Evolutionary conservation across 2,797 vertebrate species (phyloP), one percentile per base, ranked within the genome.

Genomic region (Dendrocincla tyrannina): DNA sequence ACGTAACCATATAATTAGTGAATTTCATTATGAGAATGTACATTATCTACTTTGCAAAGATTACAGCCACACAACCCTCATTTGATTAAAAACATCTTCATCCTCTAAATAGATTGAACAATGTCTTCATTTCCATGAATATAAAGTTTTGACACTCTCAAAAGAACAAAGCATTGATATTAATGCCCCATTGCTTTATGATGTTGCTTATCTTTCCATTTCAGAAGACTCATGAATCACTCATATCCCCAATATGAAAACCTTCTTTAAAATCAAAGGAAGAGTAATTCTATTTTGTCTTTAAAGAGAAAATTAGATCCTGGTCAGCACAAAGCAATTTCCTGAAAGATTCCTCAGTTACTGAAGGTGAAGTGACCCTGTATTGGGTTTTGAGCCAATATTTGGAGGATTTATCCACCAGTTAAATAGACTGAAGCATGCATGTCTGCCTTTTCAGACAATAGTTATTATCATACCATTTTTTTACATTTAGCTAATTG

Each of bases 11-110:
- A 72, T 37, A 73, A 46, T 49, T n/a, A 41, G 3, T 33, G 2
- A n/a, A 33, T 67, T 74, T 67, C 10, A 37, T 72, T 78, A 7
- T 72, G 41, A 60, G 37, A 91, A 72, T 33, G 8, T 42, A 64
- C 4, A 20, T n/a, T 33, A 15, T 24, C 24, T 63, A 10, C 5
- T 81, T 70, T 72, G 25, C 24, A 72, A 84, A 75, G 6, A 44
- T 39, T 49, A 24, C 23, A 58, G 28, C 18, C 37, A 25, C 10
- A 7, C 2, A 0, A 4, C 1, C 17, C 3, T 35, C 23, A 52
- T 74, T 69, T 72, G 33, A 59, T 69, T 59, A 32, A 88, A 90
- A 89, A 44, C 3, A 25, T 18, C 9, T 70, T 72, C 4, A 28
- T 62, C 18, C 4, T 84, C 33, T 68, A 58, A 64, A 69, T 11